These are phyloP conservation scores for Calliopum simillimum DNA, from an alignment of 2,888 invertebrate species.

Conservation along the genomic window DNA sequence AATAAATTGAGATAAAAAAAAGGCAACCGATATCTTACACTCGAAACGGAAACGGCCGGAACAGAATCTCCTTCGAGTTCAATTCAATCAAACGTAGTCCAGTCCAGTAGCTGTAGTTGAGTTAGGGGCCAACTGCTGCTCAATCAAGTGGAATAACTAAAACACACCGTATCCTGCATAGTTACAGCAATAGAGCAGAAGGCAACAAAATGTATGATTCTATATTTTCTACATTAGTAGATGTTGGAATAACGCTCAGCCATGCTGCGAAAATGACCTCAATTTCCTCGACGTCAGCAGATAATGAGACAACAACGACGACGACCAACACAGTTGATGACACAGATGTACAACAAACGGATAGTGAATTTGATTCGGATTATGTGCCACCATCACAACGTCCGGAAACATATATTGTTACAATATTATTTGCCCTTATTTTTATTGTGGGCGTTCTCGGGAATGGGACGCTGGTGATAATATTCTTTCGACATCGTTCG, in stretches of 20 bases:
- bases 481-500: slow-evolving; percentile 84
- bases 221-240: slow-evolving; percentile 44
- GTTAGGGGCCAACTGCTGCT: no score
- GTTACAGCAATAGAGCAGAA: neutral
- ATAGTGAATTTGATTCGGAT: slow-evolving; percentile 38
- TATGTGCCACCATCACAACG: slow-evolving; percentile 77
- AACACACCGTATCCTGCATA: no score
- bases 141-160: no score
- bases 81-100: no score
- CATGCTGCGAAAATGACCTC: slow-evolving; percentile 17
- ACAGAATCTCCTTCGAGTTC: no score
- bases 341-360: neutral
- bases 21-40: no score
- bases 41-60: no score
- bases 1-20: no score
- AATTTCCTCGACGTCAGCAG: neutral
- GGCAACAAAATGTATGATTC: slow-evolving; percentile 22
- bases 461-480: slow-evolving; percentile 88
- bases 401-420: slow-evolving; percentile 88
- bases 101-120: no score
- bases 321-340: neutral
- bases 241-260: slow-evolving; percentile 39
- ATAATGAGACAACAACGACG: slow-evolving; percentile 11
- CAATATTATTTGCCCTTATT: slow-evolving; percentile 85
- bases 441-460: slow-evolving; percentile 90